phyloP scores from a whole-genome alignment of 2,797 vertebrate species.

The Propithecus perrieri region DNA sequence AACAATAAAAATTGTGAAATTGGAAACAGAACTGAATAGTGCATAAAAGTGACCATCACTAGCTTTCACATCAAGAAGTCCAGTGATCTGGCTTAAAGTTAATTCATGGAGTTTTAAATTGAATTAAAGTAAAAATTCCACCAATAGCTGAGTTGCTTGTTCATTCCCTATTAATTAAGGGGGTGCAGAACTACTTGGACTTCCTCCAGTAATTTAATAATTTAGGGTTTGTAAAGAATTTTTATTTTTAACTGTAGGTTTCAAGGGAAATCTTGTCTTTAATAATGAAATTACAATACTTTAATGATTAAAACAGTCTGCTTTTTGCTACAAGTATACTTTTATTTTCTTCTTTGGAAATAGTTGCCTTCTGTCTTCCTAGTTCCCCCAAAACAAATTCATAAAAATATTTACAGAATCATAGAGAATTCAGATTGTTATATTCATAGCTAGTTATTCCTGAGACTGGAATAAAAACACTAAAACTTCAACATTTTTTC shows the following conservation, averaged over 20 bases:
- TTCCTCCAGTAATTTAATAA: neutral
- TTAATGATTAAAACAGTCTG: constrained; percentile 27
- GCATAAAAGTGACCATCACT: neutral
- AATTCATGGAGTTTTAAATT: neutral
- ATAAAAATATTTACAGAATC: neutral
- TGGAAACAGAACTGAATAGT: neutral
- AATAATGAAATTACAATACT: constrained; percentile 9
- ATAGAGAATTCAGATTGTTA: neutral
- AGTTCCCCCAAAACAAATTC: neutral
- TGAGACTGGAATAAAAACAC: neutral
- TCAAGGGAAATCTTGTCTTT: constrained; percentile 12
- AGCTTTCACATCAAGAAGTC: neutral
- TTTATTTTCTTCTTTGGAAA: constrained; percentile 25
- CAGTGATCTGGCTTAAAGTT: neutral
- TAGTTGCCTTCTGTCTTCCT: neutral
- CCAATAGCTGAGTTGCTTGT: neutral
- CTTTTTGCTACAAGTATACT: neutral
- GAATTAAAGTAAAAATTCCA: neutral
- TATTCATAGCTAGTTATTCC: neutral
- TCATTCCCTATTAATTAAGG: neutral
- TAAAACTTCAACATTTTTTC: neutral
- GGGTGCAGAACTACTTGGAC: neutral
- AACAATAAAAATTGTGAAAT: neutral
- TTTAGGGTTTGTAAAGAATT: neutral
- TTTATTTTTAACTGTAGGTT: neutral